Conservation (phyloP, 2,113 vertebrate species). For the Pao palembangensis region DNA sequence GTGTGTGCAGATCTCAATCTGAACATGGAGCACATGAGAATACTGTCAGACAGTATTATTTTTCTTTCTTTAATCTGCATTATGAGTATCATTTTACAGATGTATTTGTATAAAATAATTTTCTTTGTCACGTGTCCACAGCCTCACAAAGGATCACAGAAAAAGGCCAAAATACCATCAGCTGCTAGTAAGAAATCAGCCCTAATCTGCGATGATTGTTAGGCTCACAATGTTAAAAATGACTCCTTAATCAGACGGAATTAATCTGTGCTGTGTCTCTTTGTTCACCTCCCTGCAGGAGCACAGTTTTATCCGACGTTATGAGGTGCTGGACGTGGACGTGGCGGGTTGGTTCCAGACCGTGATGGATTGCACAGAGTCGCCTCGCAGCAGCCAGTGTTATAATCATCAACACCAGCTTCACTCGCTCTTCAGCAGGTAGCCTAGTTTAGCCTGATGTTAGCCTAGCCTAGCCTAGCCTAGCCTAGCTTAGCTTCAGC, state of each 20-base stretch:
- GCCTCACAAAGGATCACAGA: slow-evolving; percentile 98
- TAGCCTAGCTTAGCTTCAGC: slow-evolving; percentile 54
- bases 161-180: slow-evolving; percentile 99
- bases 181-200: slow-evolving; percentile 82
- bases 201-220: neutral
- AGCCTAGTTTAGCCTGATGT: slow-evolving; percentile 31
- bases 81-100: neutral
- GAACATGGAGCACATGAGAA: neutral
- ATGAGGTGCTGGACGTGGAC: slow-evolving; percentile 89
- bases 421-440: slow-evolving; percentile 94
- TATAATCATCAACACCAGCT: slow-evolving; percentile 91
- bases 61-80: neutral
- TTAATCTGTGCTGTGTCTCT: neutral
- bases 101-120: neutral
- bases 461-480: slow-evolving; percentile 51
- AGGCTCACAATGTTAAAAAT: neutral
- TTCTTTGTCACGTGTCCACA: slow-evolving; percentile 35
- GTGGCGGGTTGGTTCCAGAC: slow-evolving; percentile 95
- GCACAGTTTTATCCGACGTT: slow-evolving; percentile 90
- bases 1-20: slow-evolving; percentile 65
- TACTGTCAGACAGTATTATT: neutral
- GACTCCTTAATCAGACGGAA: neutral
- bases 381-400: slow-evolving; percentile 86
- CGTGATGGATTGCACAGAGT: slow-evolving; percentile 94
- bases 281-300: slow-evolving; percentile 70